Conservation (phyloP, 2,113 vertebrate species). For the Pterocles gutturalis region DNA sequence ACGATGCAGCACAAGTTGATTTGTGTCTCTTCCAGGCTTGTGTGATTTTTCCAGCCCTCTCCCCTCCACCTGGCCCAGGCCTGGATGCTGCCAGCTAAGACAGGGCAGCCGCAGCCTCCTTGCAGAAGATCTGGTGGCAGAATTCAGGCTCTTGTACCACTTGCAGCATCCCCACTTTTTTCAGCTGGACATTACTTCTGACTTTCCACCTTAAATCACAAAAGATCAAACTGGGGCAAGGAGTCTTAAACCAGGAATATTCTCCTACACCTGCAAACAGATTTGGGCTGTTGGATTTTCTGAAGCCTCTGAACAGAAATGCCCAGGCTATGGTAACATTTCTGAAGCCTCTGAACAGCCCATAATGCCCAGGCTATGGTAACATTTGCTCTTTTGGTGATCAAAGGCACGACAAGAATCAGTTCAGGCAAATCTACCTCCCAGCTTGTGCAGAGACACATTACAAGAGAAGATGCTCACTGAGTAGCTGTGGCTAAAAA, state of each 20-base stretch:
- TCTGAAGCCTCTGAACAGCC: background rate
- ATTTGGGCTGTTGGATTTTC: background rate
- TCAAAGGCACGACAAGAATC: background rate
- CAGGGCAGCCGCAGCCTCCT: background rate
- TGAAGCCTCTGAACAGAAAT: background rate
- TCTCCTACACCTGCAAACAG: background rate
- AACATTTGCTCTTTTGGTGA: background rate
- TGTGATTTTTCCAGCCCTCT: background rate
- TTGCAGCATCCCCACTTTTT: background rate
- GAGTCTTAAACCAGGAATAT: background rate
- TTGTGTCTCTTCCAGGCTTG: background rate
- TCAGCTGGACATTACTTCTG: accelerated
- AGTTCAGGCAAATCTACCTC: background rate
- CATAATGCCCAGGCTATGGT: background rate
- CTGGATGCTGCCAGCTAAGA: background rate
- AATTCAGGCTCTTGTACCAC: background rate
- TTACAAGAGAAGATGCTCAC: background rate
- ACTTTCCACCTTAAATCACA: background rate
- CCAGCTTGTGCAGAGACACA: background rate
- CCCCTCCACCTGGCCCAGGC: background rate
- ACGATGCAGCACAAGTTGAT: background rate
- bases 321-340: background rate
- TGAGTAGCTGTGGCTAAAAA: background rate
- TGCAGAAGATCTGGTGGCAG: background rate
- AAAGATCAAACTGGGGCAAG: background rate